Percentiles rank a stretch among this genome's conserved stretches.
Conservation (phyloP, 2,888 invertebrate genomes). For the Ichneumoninae sp. region DNA sequence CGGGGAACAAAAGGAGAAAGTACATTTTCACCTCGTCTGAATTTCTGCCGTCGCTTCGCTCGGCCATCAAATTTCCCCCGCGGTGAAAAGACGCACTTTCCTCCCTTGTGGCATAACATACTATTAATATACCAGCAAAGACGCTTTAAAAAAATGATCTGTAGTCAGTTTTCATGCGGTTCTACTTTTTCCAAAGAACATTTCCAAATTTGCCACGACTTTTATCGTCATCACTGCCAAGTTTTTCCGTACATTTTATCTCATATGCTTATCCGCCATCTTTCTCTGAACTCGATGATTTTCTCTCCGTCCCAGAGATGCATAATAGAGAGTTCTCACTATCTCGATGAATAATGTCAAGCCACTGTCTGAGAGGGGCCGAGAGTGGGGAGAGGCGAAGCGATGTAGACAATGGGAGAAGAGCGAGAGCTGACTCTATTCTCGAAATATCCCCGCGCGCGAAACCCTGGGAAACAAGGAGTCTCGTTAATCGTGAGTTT, state of each 20-base stretch:
- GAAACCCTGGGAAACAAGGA: conserved; percentile 52
- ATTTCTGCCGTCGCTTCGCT: no score
- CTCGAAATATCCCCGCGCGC: conserved; percentile 39
- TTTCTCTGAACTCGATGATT: conserved; percentile 24
- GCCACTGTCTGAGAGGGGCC: conserved; percentile 35
- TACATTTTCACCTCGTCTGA: no score
- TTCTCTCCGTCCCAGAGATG: background rate
- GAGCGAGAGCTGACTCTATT: conserved; percentile 29
- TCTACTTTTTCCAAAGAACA: background rate
- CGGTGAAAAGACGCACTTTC: no score
- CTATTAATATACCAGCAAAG: background rate
- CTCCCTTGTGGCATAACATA: no score
- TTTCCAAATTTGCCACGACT: background rate
- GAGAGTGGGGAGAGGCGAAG: conserved; percentile 2
- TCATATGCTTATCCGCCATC: conserved; percentile 10
- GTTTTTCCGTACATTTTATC: background rate
- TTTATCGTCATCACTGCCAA: background rate
- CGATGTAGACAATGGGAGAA: conserved; percentile 56
- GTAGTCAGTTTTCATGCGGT: background rate
- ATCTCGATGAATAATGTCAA: conserved; percentile 56
- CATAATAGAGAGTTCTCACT: conserved; percentile 36
- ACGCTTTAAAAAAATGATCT: background rate
- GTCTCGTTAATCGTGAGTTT: conserved; percentile 62
- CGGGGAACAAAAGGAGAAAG: no score
- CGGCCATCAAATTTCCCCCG: no score